Evolutionary conservation across 2,797 vertebrate genomes (phyloP), one percentile per base, ranked within the genome.

Genomic region (Syndactyla subalaris): DNA sequence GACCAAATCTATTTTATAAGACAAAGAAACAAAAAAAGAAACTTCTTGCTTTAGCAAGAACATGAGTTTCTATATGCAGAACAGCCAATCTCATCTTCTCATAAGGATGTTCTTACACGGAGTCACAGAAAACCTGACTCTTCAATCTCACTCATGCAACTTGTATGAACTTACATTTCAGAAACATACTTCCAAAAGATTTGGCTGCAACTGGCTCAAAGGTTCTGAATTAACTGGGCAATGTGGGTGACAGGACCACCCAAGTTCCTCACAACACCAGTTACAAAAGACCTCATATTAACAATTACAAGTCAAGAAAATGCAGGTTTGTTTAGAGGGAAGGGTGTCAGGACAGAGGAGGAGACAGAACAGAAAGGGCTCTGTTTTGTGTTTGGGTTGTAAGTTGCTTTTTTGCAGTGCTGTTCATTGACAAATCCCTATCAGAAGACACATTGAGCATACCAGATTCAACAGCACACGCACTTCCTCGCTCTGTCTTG

Each of bases 391-490:
- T 5, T 14, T 52, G 8, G 7, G 20, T 29, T 49, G 21, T 7
- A 29, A 12, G 7, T 17, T 22, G 2, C 49, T 13, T 41, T 78
- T 74, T 43, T 36, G n/a, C 80, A 63, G 29, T 7, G 45, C 9
- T 17, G 29, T 15, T 36, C 12, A 85, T 16, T 23, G n/a, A 24
- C 23, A 80, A 78, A 32, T 3, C 14, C 21, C 5, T 63, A 46
- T 24, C 70, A 93, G 72, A 96, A 93, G 38, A 82, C 70, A 93
- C 59, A 39, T 1, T 26, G 8, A 84, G 96, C 98, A 74, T 97
- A 98, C 98, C 98, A 78, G 98, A 93, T 93, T 98, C 98, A 77
- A 98, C 66, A 85, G 98, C 92, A 88, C 97, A 83, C 4, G 96
- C 91, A 88, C 93, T 89, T 88, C 97, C 97, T 74, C 97, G 98